Conservation (phyloP, 2,888 invertebrate genomes). For the Tortrix viridana region DNA sequence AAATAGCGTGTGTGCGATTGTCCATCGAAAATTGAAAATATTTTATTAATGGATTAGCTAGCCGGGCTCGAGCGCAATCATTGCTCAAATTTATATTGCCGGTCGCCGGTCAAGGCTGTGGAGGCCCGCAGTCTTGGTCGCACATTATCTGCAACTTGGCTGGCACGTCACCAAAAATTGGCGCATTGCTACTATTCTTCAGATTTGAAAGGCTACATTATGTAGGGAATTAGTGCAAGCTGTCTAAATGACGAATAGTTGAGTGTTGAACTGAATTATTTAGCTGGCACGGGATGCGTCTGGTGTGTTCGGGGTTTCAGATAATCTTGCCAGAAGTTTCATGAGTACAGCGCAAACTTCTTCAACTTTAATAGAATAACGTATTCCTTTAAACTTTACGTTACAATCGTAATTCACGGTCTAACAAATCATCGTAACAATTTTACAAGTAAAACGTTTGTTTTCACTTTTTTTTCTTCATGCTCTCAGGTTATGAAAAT, state of each 20-base stretch:
- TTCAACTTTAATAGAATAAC: slow-evolving; percentile 30
- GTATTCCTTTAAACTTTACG: background rate
- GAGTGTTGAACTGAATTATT: slow-evolving; percentile 14
- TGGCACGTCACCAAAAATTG: slow-evolving; percentile 68
- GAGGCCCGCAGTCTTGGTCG: slow-evolving; percentile 69
- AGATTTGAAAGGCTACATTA: slow-evolving; percentile 18
- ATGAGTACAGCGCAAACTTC: slow-evolving; percentile 9
- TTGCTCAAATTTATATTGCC: slow-evolving; percentile 57
- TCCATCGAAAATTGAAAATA: slow-evolving; percentile 31
- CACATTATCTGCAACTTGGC: slow-evolving; percentile 63
- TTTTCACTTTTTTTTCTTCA: background rate
- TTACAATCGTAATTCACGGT: background rate
- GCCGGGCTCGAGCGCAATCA: slow-evolving; percentile 46
- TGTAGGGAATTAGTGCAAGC: slow-evolving; percentile 17
- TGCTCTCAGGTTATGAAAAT: slow-evolving; percentile 14
- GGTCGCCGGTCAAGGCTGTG: slow-evolving; percentile 76
- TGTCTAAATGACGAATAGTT: slow-evolving; percentile 17
- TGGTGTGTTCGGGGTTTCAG: slow-evolving; percentile 15
- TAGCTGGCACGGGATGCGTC: slow-evolving; percentile 17
- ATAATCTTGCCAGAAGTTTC: slow-evolving; percentile 10
- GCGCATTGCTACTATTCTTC: slow-evolving; percentile 40
- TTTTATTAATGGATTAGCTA: slow-evolving; percentile 35
- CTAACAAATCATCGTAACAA: too few relatives aligned
- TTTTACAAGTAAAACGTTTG: background rate
- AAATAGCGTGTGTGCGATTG: slow-evolving; percentile 25